Evolutionary conservation across 2,888 invertebrate genomes (phyloP).

Genomic region (Macropis europaea): DNA sequence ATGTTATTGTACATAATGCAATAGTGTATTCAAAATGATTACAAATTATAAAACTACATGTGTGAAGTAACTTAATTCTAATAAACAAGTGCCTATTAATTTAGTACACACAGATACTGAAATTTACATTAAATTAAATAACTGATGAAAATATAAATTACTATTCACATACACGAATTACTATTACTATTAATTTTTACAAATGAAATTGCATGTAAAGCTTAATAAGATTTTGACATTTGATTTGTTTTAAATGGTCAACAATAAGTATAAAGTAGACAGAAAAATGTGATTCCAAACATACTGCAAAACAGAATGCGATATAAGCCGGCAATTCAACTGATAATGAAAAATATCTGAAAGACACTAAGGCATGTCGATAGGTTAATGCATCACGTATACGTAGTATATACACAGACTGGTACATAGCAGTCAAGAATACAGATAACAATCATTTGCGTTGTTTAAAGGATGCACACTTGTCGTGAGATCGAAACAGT

Average conservation of each 20-base stretch:
- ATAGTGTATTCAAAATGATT: not conserved
- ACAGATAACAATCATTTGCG: constrained; percentile 9
- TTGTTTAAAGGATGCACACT: not conserved
- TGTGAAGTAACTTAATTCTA: too few relatives aligned
- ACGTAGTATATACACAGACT: not conserved
- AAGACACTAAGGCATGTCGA: constrained; percentile 6
- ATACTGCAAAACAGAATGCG: not conserved
- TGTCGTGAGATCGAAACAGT: not conserved
- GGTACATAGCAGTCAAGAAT: not conserved
- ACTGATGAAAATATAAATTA: too few relatives aligned
- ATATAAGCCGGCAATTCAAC: not conserved
- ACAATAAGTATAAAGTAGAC: not conserved
- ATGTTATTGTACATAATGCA: not conserved
- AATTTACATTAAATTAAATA: too few relatives aligned
- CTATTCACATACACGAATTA: too few relatives aligned
- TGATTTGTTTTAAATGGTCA: not conserved
- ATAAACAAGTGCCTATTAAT: too few relatives aligned
- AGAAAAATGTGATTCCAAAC: not conserved
- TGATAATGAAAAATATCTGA: not conserved
- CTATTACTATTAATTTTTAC: too few relatives aligned
- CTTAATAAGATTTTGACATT: not conserved
- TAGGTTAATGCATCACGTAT: constrained; percentile 41
- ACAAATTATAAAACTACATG: too few relatives aligned
- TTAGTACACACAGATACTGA: too few relatives aligned
- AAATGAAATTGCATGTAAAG: too few relatives aligned